Evolutionary conservation across 2,888 invertebrate species (phyloP).

Genomic region (Cheilosia urbana): DNA sequence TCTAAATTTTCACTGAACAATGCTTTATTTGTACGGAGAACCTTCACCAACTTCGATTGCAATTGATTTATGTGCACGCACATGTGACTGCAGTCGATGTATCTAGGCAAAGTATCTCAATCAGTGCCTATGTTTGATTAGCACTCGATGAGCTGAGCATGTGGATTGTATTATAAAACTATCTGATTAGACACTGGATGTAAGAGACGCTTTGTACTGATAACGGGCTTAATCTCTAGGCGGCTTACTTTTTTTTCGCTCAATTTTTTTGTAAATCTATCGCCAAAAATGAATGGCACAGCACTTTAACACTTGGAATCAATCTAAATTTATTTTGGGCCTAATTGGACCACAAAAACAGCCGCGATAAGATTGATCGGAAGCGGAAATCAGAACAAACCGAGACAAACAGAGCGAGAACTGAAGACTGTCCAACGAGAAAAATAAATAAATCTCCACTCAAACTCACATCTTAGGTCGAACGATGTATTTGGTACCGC

Average conservation of each 20-base stretch:
- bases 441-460: conserved; percentile 1
- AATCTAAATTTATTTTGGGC: not conserved
- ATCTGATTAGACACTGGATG: conserved; percentile 2
- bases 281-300: conserved; percentile 25
- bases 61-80: conserved; percentile 15
- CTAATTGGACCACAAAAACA: conserved; percentile 24
- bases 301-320: conserved; percentile 15
- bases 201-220: conserved; percentile 23
- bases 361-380: conserved; percentile 35
- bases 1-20: not conserved
- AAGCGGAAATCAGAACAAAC: conserved; percentile 31
- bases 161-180: conserved; percentile 8
- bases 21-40: not conserved
- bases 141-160: conserved; percentile 9
- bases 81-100: not conserved
- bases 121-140: conserved; percentile 21
- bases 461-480: conserved; percentile 63
- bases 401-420: conserved; percentile 11
- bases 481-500: conserved; percentile 56
- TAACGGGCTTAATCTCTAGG: conserved; percentile 13
- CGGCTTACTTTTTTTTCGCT: conserved; percentile 40
- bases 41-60: conserved; percentile 13
- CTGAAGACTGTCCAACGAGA: conserved; percentile 11
- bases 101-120: conserved; percentile 9
- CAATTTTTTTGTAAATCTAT: not conserved